Base-by-base conservation (phyloP, 2,888 invertebrate species). In the Synergus laeviventris region DNA sequence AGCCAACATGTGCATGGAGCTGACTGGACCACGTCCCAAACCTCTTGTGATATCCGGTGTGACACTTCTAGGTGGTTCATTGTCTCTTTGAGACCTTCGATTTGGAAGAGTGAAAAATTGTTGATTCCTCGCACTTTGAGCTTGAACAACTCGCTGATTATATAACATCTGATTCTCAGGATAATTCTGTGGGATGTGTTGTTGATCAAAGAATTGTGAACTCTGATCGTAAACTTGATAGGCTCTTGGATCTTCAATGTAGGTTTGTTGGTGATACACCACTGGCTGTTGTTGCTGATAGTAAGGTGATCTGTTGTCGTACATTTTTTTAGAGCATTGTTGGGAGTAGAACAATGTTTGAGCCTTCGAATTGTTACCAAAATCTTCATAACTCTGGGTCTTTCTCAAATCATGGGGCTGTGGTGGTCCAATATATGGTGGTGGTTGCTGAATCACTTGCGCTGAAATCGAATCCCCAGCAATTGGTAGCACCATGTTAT, bases 1-100 rank as follows among this genome's bases (percentile, higher is more conserved):
- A 1, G 89, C 86, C n/a, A 90, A 79, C 85, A 88, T 86, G 74
- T 89, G 89, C 86, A 88, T 85, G 2, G 88, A 80, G 56, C 84
- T 88, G 11, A 89, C 74, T 7, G 86, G 82, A 36, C 83, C 88
- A 21, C 87, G 87, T 18, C 85, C 89, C 76, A 92, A 86, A 31
- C 92, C 92, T 76, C 92, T 88, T 45, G 92, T 92, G 73, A 93
- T 93, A 77, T 93, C 93, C 1, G 93, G 93, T 1, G 92, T 93
- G 56, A 92, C 91, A 59, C 92, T 92, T 74, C 92, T 91, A 9
- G 91, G 91, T 38, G 90, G 90, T 73, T 90, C 88, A 24, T 85
- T 81, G 39, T 92, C 91, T 78, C 89, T 90, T 62, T 91, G 91
- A 1, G 91, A 85, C 81, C 91, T 91, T 76, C 92, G 90, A 45